These are phyloP conservation scores for Entomobrya proxima DNA, from an alignment of 2,888 invertebrate genomes.

Conservation along the genomic window DNA sequence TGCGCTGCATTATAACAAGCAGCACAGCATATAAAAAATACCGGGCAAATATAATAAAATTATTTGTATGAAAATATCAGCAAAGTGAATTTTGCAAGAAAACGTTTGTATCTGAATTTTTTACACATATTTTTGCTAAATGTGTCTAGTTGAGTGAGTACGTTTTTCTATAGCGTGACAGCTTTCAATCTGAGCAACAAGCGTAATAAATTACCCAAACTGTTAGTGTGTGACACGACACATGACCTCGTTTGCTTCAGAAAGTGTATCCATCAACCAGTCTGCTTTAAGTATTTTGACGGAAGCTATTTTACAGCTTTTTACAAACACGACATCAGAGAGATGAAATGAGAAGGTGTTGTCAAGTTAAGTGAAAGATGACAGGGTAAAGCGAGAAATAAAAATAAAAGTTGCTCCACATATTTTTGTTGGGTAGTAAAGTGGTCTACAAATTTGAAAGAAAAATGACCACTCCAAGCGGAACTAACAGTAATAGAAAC, in stretches of 20 bases:
- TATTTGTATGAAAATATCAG: too few relatives aligned
- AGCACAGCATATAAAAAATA: neutral
- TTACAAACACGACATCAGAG: too few relatives aligned
- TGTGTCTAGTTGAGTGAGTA: neutral
- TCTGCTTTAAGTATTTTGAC: too few relatives aligned
- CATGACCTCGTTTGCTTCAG: slow-evolving; percentile 18
- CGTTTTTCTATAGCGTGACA: slow-evolving; percentile 7
- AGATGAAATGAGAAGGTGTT: too few relatives aligned
- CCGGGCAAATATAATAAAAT: too few relatives aligned
- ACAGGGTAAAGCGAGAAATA: too few relatives aligned
- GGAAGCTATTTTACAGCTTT: neutral
- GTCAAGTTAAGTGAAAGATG: neutral
- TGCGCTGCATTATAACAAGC: too few relatives aligned
- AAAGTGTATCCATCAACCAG: neutral
- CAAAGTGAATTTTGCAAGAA: too few relatives aligned
- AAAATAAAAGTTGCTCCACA: too few relatives aligned
- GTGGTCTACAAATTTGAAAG: neutral
- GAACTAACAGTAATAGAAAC: neutral
- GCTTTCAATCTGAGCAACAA: neutral
- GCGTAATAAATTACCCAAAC: too few relatives aligned
- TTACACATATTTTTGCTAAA: too few relatives aligned
- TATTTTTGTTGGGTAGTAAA: neutral
- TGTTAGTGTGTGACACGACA: neutral
- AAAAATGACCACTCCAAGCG: slow-evolving; percentile 45
- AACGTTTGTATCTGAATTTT: too few relatives aligned